phyloP scores from a whole-genome alignment of 2,888 invertebrate genomes.

The Neria commutata region DNA sequence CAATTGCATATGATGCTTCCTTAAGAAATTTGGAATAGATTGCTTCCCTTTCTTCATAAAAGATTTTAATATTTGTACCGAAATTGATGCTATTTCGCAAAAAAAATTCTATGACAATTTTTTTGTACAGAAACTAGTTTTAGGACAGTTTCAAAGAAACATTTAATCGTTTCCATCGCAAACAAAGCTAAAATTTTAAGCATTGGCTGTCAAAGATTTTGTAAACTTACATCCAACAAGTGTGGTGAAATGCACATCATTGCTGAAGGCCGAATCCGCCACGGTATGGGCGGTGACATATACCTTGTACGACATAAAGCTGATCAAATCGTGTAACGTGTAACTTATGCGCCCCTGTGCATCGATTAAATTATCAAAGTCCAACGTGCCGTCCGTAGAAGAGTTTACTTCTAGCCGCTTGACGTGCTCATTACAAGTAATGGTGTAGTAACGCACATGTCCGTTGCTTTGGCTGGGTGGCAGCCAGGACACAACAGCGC shows the following conservation, averaged over 20 bases:
- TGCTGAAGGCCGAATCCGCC: constrained; percentile 67
- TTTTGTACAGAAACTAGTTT: too few relatives aligned
- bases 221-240: constrained; percentile 64
- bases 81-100: too few relatives aligned
- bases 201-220: too few relatives aligned
- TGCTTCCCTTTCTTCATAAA: too few relatives aligned
- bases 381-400: constrained; percentile 23
- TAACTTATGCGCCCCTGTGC: constrained; percentile 23
- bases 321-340: constrained; percentile 61
- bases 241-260: constrained; percentile 65
- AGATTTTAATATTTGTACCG: too few relatives aligned
- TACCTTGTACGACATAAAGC: constrained; percentile 72
- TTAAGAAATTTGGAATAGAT: too few relatives aligned
- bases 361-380: constrained; percentile 17
- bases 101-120: too few relatives aligned
- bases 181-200: too few relatives aligned
- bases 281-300: constrained; percentile 74
- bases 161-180: too few relatives aligned
- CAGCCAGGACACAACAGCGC: constrained; percentile 67
- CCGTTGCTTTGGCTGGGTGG: constrained; percentile 76
- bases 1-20: too few relatives aligned
- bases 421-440: constrained; percentile 34
- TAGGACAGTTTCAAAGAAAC: too few relatives aligned
- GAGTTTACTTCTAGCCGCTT: too few relatives aligned
- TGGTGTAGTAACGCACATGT: constrained; percentile 60